phyloP scores from a whole-genome alignment of 2,888 invertebrate genomes.

The Idaea aversata region DNA sequence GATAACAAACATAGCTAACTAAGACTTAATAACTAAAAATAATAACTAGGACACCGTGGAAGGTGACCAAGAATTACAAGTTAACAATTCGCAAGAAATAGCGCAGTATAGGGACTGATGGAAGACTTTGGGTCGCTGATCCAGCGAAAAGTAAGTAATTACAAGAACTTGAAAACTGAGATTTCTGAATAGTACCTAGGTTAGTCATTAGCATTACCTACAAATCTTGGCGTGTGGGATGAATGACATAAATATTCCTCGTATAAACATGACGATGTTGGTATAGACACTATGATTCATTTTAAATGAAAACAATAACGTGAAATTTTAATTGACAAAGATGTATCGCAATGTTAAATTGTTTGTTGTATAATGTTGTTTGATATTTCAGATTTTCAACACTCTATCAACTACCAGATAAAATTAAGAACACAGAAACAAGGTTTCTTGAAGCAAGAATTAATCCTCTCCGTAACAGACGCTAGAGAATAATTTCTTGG shows the following conservation, averaged over 20 bases:
- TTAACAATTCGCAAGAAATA: too few relatives aligned
- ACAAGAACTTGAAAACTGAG: slow-evolving; percentile 27
- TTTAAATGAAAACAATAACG: slow-evolving; percentile 44
- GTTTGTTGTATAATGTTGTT: not conserved
- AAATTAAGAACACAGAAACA: not conserved
- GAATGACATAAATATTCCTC: slow-evolving; percentile 53
- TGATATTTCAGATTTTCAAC: not conserved
- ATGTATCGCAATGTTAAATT: not conserved
- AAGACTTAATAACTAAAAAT: too few relatives aligned
- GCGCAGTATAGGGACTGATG: too few relatives aligned
- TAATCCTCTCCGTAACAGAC: too few relatives aligned
- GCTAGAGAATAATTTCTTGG: too few relatives aligned
- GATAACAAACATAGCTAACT: too few relatives aligned
- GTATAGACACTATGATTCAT: slow-evolving; percentile 46
- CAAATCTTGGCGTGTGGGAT: slow-evolving; percentile 41
- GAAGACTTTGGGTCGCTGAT: too few relatives aligned
- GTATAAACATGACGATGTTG: slow-evolving; percentile 56
- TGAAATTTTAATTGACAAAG: slow-evolving; percentile 17
- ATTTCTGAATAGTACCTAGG: slow-evolving; percentile 34
- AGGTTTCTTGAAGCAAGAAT: not conserved
- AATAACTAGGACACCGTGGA: too few relatives aligned
- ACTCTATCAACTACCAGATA: not conserved
- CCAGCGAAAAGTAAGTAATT: slow-evolving; percentile 4
- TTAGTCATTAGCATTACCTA: slow-evolving; percentile 41
- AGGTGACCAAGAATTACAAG: too few relatives aligned